A percentile compares a stretch with the other conserved stretches of the same genome.
Conservation (phyloP, 1,140 invertebrate species). For the Gyrodactylus bullatarudis region DNA sequence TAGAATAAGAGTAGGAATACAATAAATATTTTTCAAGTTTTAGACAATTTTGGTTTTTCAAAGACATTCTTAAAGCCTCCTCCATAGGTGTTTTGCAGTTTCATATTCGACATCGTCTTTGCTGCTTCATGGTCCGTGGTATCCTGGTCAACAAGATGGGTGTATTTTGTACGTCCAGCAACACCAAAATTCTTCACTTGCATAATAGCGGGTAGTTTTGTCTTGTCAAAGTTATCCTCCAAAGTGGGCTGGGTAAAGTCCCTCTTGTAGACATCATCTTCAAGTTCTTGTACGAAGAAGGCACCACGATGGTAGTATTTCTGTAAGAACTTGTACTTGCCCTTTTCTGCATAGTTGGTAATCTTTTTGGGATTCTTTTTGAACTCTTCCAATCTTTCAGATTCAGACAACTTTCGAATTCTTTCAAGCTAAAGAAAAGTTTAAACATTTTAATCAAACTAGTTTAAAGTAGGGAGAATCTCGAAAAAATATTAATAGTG, state of each 20-base stretch:
- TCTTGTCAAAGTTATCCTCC: constrained; percentile 97
- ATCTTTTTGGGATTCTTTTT: constrained; percentile 63
- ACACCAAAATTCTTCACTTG: constrained; percentile 98
- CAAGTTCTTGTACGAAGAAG: constrained; percentile 56
- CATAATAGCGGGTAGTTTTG: constrained; percentile 92
- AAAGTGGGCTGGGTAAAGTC: constrained; percentile 82
- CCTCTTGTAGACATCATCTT: constrained; percentile 59
- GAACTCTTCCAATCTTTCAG: constrained; percentile 43
- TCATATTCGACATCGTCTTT: constrained; percentile 57
- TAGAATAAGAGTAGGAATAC: neutral
- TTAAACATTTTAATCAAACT: no score
- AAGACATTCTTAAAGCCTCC: constrained; percentile 84
- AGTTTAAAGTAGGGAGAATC: no score
- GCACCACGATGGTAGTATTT: constrained; percentile 97
- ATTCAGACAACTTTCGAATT: constrained; percentile 68
- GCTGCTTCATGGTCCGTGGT: constrained; percentile 87
- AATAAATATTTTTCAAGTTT: neutral
- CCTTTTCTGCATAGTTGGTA: constrained; percentile 74
- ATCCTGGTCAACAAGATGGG: constrained; percentile 91
- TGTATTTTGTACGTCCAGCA: constrained; percentile 89
- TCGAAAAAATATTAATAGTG: no score
- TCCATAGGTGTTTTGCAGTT: constrained; percentile 52
- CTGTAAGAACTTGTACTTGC: constrained; percentile 96
- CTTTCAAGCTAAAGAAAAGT: no score
- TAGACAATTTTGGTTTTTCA: constrained; percentile 30